Evolutionary conservation across 2,113 vertebrate genomes (phyloP).

Genomic region (Maccullochella peelii): DNA sequence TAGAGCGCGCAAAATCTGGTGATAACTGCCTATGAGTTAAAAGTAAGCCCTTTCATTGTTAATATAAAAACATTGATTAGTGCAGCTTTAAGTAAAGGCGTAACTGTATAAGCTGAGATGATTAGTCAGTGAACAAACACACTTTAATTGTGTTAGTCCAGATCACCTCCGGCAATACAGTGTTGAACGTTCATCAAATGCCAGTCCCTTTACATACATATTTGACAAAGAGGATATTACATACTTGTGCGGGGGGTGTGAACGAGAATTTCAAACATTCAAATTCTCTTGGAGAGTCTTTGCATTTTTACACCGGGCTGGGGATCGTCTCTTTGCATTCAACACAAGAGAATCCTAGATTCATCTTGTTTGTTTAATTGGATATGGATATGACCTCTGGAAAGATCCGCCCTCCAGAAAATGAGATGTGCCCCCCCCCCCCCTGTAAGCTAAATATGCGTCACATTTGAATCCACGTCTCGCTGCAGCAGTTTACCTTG

Average conservation of each 20-base stretch:
- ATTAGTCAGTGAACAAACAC: slow-evolving; percentile 25
- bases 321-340: slow-evolving; percentile 38
- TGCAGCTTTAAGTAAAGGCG: neutral
- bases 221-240: slow-evolving; percentile 61
- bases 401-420: slow-evolving; percentile 55
- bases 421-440: slow-evolving; percentile 49
- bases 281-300: slow-evolving; percentile 38
- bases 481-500: slow-evolving; percentile 64
- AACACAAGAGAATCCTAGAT: slow-evolving; percentile 46
- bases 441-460: slow-evolving; percentile 58
- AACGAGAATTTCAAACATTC: slow-evolving; percentile 52
- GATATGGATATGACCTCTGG: slow-evolving; percentile 64
- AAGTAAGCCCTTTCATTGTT: too few species aligned
- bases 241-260: slow-evolving; percentile 3
- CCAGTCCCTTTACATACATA: slow-evolving; percentile 58
- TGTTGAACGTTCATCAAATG: slow-evolving; percentile 43
- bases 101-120: neutral
- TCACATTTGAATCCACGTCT: slow-evolving; percentile 57
- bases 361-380: slow-evolving; percentile 77
- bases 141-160: slow-evolving; percentile 20
- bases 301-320: slow-evolving; percentile 45
- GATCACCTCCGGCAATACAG: slow-evolving; percentile 16
- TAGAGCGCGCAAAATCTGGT: too few species aligned
- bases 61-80: neutral
- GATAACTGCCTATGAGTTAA: too few species aligned